Percentiles rank a stretch among this genome's conserved stretches.
Evolutionary conservation across 1,140 invertebrate species (phyloP).

Genomic region (Drosophila malerkotliana): DNA sequence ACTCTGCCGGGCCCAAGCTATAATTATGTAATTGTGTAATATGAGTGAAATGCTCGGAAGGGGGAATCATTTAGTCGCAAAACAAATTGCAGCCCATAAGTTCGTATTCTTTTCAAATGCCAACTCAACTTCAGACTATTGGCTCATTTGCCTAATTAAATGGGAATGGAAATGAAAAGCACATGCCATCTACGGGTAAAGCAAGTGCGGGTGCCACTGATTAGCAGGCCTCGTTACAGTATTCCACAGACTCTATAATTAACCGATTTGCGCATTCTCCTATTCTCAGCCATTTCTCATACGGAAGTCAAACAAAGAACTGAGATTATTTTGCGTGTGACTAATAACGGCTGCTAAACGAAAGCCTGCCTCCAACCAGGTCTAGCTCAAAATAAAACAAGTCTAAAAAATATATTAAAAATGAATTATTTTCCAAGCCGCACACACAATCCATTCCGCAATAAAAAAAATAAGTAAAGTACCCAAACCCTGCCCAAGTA

Average conservation of each 20-base stretch:
- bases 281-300: constrained; percentile 15
- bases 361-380: constrained; percentile 27
- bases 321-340: constrained; percentile 48
- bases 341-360: constrained; percentile 63
- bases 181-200: constrained; percentile 6
- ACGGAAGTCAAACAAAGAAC: constrained; percentile 49
- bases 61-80: constrained; percentile 19
- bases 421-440: constrained; percentile 49
- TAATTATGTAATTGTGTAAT: constrained; percentile 59
- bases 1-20: constrained; percentile 7
- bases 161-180: constrained; percentile 27
- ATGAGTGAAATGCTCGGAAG: constrained; percentile 25
- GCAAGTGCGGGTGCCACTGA: constrained; percentile 59
- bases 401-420: constrained; percentile 52
- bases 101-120: constrained; percentile 41
- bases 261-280: constrained; percentile 67
- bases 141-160: constrained; percentile 65
- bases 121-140: constrained; percentile 44
- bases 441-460: constrained; percentile 37
- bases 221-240: constrained; percentile 31
- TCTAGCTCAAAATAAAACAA: constrained; percentile 35
- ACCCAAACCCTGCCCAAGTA: constrained; percentile 30
- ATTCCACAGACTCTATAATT: constrained; percentile 49
- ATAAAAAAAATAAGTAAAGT: constrained; percentile 38
- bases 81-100: constrained; percentile 41